Evolutionary conservation across 2,888 invertebrate genomes (phyloP).

Genomic region (Dendrolimus pini): DNA sequence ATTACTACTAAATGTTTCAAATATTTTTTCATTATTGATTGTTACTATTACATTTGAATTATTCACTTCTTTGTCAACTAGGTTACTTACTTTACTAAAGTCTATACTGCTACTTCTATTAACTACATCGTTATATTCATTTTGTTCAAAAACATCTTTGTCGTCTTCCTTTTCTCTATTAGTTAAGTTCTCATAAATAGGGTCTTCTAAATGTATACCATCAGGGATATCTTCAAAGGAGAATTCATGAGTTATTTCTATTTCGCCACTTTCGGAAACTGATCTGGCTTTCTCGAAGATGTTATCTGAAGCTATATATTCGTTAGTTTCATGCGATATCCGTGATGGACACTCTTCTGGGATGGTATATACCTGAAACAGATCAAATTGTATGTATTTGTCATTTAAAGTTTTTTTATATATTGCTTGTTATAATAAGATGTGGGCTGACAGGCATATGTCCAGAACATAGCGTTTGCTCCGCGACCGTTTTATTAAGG

Average conservation of each 20-base stretch:
- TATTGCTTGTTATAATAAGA: too few relatives aligned
- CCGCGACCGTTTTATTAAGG: too few relatives aligned
- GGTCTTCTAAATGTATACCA: conserved; percentile 59
- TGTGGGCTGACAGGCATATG: too few relatives aligned
- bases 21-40: conserved; percentile 2
- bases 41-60: conserved; percentile 2
- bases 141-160: background rate
- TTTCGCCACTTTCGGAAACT: conserved; percentile 37
- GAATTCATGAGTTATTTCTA: conserved; percentile 52
- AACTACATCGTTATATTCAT: conserved; percentile 1
- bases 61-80: conserved; percentile 2
- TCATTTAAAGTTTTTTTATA: too few relatives aligned
- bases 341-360: conserved; percentile 61
- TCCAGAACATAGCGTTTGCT: too few relatives aligned
- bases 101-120: background rate
- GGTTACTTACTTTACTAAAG: background rate
- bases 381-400: background rate
- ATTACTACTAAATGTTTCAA: background rate
- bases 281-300: conserved; percentile 52
- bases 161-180: conserved; percentile 18
- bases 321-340: conserved; percentile 34
- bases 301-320: conserved; percentile 46
- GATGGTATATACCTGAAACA: conserved; percentile 56
- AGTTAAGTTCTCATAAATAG: conserved; percentile 51
- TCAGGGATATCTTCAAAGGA: conserved; percentile 60